phyloP scores from a whole-genome alignment of 2,797 vertebrate genomes.

The Tympanoctomys barrerae region DNA sequence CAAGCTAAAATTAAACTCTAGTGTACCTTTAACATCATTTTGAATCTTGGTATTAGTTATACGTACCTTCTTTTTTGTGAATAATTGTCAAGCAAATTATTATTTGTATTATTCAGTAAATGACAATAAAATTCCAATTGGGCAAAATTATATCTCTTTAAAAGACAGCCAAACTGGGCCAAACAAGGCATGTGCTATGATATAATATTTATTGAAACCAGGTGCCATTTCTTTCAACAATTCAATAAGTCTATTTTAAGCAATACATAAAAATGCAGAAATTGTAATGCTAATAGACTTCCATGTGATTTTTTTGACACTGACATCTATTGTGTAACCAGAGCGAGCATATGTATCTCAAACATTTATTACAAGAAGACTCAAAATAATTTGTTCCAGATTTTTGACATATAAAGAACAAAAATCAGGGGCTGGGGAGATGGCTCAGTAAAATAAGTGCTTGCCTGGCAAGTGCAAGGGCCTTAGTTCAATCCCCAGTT shows the following conservation, averaged over 20 bases:
- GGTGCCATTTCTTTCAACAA: neutral
- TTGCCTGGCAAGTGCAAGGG: too few relatives aligned
- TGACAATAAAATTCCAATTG: neutral
- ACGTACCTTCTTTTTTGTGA: neutral
- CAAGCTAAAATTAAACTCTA: neutral
- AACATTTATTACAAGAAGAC: neutral
- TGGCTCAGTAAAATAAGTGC: too few relatives aligned
- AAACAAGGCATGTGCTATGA: neutral
- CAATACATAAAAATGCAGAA: neutral
- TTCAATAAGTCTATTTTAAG: neutral
- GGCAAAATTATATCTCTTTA: neutral
- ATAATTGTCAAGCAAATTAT: neutral
- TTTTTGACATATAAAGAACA: neutral
- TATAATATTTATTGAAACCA: neutral
- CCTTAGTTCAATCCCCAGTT: too few relatives aligned
- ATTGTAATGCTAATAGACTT: neutral
- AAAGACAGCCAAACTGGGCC: neutral
- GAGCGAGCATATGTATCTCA: neutral
- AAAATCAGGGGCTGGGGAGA: too few relatives aligned
- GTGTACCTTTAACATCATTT: neutral
- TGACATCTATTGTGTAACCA: neutral
- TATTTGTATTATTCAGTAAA: neutral
- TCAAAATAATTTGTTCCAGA: neutral
- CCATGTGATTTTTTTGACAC: neutral
- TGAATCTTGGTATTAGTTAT: neutral